These are phyloP conservation scores for Noturus placidus DNA, from an alignment of 2,113 vertebrate species.

Conservation along the genomic window DNA sequence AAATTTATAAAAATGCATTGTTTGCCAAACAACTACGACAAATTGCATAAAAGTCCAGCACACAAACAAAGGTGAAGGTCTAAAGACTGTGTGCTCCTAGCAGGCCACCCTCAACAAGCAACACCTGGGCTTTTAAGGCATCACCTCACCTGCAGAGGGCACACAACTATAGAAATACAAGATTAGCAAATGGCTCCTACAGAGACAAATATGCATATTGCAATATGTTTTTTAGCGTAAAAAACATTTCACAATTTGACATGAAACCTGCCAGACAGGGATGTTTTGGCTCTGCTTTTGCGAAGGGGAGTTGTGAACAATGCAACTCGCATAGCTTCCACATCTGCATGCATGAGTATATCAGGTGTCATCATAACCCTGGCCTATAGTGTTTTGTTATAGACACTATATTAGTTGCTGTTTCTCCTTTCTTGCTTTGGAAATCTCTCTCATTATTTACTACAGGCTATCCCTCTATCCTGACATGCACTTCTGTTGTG, in stretches of 20 bases:
- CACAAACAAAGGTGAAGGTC: no score
- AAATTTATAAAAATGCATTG: no score
- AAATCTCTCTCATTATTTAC: constrained; percentile 15
- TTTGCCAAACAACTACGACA: no score
- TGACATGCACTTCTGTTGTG: constrained; percentile 9
- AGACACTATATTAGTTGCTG: background rate
- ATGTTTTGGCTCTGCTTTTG: background rate
- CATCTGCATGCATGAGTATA: background rate
- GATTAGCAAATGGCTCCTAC: background rate
- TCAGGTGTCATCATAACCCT: background rate
- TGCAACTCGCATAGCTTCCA: background rate
- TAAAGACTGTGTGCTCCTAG: no score
- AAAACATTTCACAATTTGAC: background rate
- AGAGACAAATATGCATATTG: background rate
- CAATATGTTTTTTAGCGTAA: background rate
- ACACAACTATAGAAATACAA: no score
- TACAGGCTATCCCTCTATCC: background rate
- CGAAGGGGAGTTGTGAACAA: background rate
- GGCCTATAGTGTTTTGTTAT: background rate
- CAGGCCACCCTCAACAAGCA: no score
- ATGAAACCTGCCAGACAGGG: background rate
- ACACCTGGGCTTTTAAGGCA: no score
- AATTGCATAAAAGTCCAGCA: no score
- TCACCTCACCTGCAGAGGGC: no score
- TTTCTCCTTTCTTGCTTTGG: constrained; percentile 2